phyloP scores from a whole-genome alignment of 1,140 invertebrate genomes.

The Elymnias hypermnestra region DNA sequence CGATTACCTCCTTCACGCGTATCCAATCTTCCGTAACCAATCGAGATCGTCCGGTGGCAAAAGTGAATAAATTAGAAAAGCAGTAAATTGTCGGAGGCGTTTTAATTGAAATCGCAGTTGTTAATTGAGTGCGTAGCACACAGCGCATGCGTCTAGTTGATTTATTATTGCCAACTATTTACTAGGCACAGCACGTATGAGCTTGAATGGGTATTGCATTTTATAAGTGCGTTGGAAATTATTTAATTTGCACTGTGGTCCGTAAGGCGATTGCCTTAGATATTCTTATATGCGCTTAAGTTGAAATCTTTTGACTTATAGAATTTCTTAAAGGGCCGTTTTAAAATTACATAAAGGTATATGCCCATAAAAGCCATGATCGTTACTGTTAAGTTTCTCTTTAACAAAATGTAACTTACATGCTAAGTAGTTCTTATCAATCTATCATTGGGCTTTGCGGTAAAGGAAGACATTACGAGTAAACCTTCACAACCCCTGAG shows the following conservation, averaged over 20 bases:
- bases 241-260: conserved; percentile 12
- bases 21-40: conserved; percentile 17
- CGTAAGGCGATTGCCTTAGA: not conserved
- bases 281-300: too few species aligned
- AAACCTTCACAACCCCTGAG: too few species aligned
- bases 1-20: conserved; percentile 3
- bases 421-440: too few species aligned
- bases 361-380: too few species aligned
- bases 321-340: too few species aligned
- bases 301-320: too few species aligned
- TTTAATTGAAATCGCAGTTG: conserved; percentile 67
- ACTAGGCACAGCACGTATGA: conserved; percentile 40
- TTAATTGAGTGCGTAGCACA: conserved; percentile 56
- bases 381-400: too few species aligned
- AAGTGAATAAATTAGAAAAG: conserved; percentile 64
- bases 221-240: conserved; percentile 17
- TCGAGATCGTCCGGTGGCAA: conserved; percentile 35
- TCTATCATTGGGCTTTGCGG: too few species aligned
- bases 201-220: conserved; percentile 31
- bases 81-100: conserved; percentile 56
- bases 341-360: too few species aligned
- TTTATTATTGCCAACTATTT: conserved; percentile 47
- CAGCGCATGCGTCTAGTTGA: conserved; percentile 50
- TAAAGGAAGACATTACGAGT: too few species aligned
- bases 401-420: too few species aligned